A percentile compares a stretch with the other conserved stretches of the same genome.
phyloP scores from a whole-genome alignment of 2,888 invertebrate genomes.

The Coleophora deauratella region DNA sequence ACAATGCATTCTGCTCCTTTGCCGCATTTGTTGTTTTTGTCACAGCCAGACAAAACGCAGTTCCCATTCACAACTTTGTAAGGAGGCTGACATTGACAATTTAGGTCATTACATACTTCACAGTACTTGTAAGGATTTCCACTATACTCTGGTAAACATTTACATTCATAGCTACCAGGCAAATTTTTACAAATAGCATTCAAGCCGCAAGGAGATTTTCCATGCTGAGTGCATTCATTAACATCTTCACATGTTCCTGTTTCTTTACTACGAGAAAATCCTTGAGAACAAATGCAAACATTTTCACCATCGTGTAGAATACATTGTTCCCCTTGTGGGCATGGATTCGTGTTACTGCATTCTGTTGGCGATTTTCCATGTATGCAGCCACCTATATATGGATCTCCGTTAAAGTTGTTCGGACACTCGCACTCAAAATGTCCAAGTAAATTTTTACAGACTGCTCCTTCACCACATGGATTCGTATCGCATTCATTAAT shows the following conservation, averaged over 20 bases:
- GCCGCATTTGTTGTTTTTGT: constrained; percentile 85
- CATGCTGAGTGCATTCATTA: constrained; percentile 87
- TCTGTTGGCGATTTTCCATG: constrained; percentile 77
- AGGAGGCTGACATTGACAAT: constrained; percentile 90
- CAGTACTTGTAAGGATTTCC: constrained; percentile 93
- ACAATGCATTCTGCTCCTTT: constrained; percentile 92
- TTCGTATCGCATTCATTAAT: constrained; percentile 89
- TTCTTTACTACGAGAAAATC: constrained; percentile 84
- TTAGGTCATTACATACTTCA: constrained; percentile 87
- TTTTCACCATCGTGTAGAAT: constrained; percentile 85
- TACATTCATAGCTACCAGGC: constrained; percentile 94
- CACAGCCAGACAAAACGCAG: constrained; percentile 89
- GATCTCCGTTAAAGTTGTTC: constrained; percentile 84
- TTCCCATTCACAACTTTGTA: constrained; percentile 88
- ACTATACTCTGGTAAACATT: constrained; percentile 89
- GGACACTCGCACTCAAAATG: constrained; percentile 92
- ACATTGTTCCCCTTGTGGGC: constrained; percentile 89
- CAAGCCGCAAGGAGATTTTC: constrained; percentile 87
- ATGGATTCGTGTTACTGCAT: constrained; percentile 84
- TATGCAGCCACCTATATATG: constrained; percentile 84
- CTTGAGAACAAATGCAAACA: constrained; percentile 92
- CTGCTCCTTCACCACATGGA: constrained; percentile 88
- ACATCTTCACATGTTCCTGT: constrained; percentile 87
- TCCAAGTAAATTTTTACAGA: constrained; percentile 92
- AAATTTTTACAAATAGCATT: constrained; percentile 94